These are phyloP conservation scores for Anthopleura sola DNA, from an alignment of 64 coral and sea anemone genomes.

Conservation along the genomic window DNA sequence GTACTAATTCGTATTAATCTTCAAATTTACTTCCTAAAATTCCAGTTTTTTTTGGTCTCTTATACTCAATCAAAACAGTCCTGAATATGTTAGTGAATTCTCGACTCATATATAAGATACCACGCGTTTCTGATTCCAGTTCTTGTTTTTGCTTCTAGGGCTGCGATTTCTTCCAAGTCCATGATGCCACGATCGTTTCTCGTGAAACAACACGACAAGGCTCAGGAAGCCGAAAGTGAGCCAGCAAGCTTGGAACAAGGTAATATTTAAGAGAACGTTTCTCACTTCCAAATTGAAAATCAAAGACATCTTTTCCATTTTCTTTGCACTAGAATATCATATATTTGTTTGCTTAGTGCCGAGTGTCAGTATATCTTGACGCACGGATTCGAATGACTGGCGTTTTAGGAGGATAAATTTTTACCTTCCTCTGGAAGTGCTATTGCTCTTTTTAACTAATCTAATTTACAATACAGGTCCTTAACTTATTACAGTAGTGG, in stretches of 20 bases:
- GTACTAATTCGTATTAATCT: no score
- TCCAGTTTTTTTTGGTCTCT: not conserved
- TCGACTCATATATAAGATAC: not conserved
- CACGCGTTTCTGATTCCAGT: not conserved
- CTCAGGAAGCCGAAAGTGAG: not conserved
- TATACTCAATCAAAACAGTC: not conserved
- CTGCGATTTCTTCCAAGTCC: not conserved
- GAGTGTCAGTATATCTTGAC: not conserved
- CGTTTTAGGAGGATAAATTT: not conserved
- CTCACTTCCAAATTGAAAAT: no score
- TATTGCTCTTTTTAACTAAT: not conserved
- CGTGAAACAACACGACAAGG: not conserved
- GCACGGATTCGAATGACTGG: not conserved
- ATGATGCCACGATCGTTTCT: constrained; percentile 6
- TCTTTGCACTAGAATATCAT: not conserved
- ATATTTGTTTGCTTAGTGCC: not conserved
- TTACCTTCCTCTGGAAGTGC: not conserved
- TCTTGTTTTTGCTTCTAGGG: not conserved
- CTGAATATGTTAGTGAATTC: not conserved
- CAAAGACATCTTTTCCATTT: not conserved
- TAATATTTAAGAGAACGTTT: no score
- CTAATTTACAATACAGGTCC: not conserved
- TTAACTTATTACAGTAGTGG: not conserved
- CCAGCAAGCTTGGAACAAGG: not conserved
- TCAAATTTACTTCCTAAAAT: not conserved